Conservation (phyloP, 2,888 invertebrate species). For the Heliconius erato region DNA sequence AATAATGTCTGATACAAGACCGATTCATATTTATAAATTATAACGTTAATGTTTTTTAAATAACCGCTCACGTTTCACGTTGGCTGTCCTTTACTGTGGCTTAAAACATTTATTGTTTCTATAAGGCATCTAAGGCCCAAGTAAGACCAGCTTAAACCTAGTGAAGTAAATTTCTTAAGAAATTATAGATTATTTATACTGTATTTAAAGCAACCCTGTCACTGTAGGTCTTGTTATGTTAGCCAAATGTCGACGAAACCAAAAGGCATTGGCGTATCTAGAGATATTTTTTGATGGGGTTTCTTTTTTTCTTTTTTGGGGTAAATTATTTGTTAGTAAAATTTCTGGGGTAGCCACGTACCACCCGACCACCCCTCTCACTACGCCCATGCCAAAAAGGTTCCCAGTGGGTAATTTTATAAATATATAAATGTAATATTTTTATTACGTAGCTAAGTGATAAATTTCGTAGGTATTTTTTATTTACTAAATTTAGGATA, state of each 20-base stretch:
- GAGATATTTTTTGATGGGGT: too few species aligned
- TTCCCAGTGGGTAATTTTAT: background rate
- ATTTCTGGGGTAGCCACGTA: too few species aligned
- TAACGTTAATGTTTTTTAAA: slow-evolving; percentile 1
- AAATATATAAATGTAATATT: background rate
- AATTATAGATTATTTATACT: background rate
- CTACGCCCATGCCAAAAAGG: background rate
- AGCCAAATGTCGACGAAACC: background rate
- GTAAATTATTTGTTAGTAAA: too few species aligned
- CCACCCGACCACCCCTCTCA: too few species aligned
- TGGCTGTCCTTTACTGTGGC: background rate
- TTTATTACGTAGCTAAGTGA: background rate
- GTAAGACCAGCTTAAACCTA: background rate
- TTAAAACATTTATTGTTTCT: background rate
- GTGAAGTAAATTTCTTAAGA: background rate
- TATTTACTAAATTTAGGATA: background rate
- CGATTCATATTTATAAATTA: background rate
- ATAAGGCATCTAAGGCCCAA: background rate
- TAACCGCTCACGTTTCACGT: too few species aligned
- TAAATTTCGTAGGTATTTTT: background rate
- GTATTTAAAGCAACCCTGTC: background rate
- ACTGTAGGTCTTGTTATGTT: background rate
- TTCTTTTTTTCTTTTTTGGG: too few species aligned
- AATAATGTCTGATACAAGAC: background rate
- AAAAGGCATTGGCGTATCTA: too few species aligned